Evolutionary conservation across 2,888 invertebrate genomes (phyloP), one percentile per base, ranked within the genome.

Genomic region (Andrena marginata): DNA sequence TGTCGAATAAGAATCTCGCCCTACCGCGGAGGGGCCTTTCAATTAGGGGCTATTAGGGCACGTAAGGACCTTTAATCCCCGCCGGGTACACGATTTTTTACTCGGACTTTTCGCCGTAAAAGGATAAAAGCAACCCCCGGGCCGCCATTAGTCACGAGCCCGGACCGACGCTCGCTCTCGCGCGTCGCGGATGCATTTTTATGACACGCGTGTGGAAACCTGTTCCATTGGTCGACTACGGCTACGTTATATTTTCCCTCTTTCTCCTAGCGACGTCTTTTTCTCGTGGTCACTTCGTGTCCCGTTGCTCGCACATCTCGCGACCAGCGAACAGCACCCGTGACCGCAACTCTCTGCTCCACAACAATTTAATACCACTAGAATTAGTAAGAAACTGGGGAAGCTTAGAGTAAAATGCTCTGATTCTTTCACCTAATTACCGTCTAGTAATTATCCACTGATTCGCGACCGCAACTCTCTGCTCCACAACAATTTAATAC

Each of bases 11-110:
- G 87, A 85, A 87, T 82, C 16, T 81, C 74, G 70, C 82, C 73
- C 72, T 76, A 51, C 77, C 82, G 71, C 76, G 71, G 76, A 80
- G 85, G 42, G 82, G 85, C 81, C 86, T 90, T 91, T 90, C 91
- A 91, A 92, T 92, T 92, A 92, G 87, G 88, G 89, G 90, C 89
- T 91, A 92, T 92, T 92, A 92, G 86, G 82, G 85, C 82, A 80
- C 87, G 88, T 91, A 90, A 90, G 88, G 86, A 89, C 84, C 87
- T 89, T 90, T 87, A 87, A 91, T 90, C 87, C 86, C 85, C 80
- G 82, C 69, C 82, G 80, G 86, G 77, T 88, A 90, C 89, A 89
- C 79, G 89, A 89, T 89, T 91, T 91, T 89, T 90, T 90, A 87
- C 88, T 87, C 73, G 63, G 76, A 76, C 84, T 86, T 89, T 88